Evolutionary conservation across 2,797 vertebrate genomes (phyloP).

Genomic region (Margarornis squamiger): DNA sequence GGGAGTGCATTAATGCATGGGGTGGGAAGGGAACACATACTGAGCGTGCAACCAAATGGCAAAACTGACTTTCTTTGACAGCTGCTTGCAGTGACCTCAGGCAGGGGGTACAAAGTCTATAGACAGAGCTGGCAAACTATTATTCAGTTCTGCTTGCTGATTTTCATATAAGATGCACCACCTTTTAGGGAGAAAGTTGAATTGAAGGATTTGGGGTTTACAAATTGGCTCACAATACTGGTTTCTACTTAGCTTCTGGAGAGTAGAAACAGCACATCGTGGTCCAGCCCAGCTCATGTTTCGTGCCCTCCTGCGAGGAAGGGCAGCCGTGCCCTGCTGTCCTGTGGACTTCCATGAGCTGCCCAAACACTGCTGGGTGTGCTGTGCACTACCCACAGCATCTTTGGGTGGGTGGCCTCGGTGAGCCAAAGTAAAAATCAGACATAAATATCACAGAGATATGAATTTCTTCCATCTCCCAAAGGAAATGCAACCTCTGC

Average conservation of each 20-base stretch:
- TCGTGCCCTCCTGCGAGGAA: neutral
- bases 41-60: neutral
- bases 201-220: neutral
- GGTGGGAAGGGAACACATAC: neutral
- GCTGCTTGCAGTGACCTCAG: neutral
- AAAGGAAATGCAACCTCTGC: neutral
- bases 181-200: neutral
- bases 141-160: neutral
- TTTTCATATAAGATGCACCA: neutral
- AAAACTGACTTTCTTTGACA: neutral
- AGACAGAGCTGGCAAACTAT: neutral
- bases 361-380: fast-evolving
- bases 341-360: neutral
- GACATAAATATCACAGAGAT: neutral
- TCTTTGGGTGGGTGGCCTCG: neutral
- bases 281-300: neutral
- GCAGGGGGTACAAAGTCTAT: neutral
- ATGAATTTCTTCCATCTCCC: neutral
- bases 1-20: neutral
- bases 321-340: neutral
- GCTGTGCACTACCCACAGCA: neutral
- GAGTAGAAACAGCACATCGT: fast-evolving
- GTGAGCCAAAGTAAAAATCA: neutral
- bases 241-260: neutral
- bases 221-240: neutral